Base-by-base conservation (phyloP, 2,888 invertebrate genomes). In the Hirtodrosophila alboralis region DNA sequence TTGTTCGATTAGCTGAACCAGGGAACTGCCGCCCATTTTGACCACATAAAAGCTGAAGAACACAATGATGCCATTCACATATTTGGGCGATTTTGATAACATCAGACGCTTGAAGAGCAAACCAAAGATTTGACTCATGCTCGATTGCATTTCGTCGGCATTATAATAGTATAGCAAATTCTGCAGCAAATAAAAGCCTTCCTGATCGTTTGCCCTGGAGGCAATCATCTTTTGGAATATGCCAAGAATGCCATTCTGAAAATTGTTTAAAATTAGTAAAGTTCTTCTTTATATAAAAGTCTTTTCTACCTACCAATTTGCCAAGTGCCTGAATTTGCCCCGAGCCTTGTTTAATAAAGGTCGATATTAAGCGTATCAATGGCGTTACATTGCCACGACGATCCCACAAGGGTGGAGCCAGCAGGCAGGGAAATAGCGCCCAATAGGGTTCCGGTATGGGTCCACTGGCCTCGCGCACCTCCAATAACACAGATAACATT, bases 221-320 rank as follows among this genome's bases (percentile, higher is more conserved):
- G 98, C 96, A 65, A 99, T 96, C 86, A 99, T 92, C 90, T 99
- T 98, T 90, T 99, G 98, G 91, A 98, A 99, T 6, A 98, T 96
- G 1, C 98, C 99, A 36, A 99, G 91, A 76, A 98, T 93, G 1
- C 95, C 95, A 80, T 93, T 94, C 93, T 95, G 12, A 28, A 68
- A 68, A 14, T 10, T 1, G 3, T 5, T 6, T 2, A 4, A 0
- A 34, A 12, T 27, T 18, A n/a, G 30, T 2, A 7, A 2, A 4
- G 2, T 16, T 10, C 14, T 0, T 3, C 4, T 10, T 0, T 4
- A 1, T n/a, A 89, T 21, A 0, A 3, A 8, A 1, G 7, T 87
- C 1, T 1, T 10, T 89, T 14, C 0, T 5, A 8, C 3, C 8
- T 87, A 95, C 95, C 91, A 96, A 90, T 90, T 96, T 95, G 36